Base-by-base conservation (phyloP, 2,888 invertebrate species). In the Rhingia rostrata region DNA sequence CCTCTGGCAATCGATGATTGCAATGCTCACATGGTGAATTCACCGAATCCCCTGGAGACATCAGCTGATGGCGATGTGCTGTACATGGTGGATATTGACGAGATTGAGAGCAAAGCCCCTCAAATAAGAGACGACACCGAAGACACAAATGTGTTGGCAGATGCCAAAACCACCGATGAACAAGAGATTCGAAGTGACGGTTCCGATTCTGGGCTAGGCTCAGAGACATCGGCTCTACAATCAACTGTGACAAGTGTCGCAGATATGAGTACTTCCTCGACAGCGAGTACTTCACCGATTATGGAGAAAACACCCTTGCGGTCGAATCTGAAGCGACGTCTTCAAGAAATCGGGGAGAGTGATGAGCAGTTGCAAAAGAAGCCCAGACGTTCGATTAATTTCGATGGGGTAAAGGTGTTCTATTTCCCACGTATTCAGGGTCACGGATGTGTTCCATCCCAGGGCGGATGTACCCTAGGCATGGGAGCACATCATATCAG, bases 351-450 rank as follows among this genome's bases (percentile, higher is more conserved):
- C 70, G 92, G 91, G n/a, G 73, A 58, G 7, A 89, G 58, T 30
- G 87, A 90, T 30, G 88, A 90, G 82, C 93, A 73, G 32, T 4
- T 64, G 2, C 69, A 73, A 54, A 91, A 95, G 89, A 95, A 95
- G 90, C 94, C 94, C 89, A 97, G 96, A 92, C 95, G 95, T 88
- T 94, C 94, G 51, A 97, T 99, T 85, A 94, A 95, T 86, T 99
- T 99, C 91, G 96, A 97, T 88, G 95, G 95, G 87, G 98, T 99
- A 0, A 97, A 97, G 22, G 98, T 99, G 7, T 99, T 94, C 92
- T 99, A 98, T 92, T 99, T 99, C 92, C 97, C 97, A 2, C 93
- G 99, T 89, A 94, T 97, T 69, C 97, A 97, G 93, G 97, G 97
- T 22, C 97, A 97, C 92, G 95, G 96, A 43, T 97, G 97, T 92